These are phyloP conservation scores for Aphidius colemani DNA, from an alignment of 2,888 invertebrate genomes.

Conservation along the genomic window DNA sequence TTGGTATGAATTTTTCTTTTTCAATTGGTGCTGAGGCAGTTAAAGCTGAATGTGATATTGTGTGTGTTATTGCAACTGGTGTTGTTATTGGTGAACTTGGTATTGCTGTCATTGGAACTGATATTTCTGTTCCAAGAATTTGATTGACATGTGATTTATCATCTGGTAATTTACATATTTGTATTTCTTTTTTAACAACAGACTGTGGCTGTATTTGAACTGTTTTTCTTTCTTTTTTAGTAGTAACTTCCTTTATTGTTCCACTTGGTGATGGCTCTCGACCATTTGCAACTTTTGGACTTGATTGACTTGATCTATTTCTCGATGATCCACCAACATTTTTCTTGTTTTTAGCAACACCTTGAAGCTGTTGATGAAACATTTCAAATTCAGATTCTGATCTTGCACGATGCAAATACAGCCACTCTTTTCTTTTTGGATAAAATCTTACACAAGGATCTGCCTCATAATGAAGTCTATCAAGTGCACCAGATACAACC, in stretches of 20 bases:
- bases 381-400: constrained; percentile 72
- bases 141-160: constrained; percentile 29
- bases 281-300: constrained; percentile 53
- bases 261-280: constrained; percentile 62
- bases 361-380: constrained; percentile 72
- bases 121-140: constrained; percentile 39
- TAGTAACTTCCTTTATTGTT: constrained; percentile 54
- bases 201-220: constrained; percentile 38
- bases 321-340: constrained; percentile 55
- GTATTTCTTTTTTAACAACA: constrained; percentile 37
- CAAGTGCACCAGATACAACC: constrained; percentile 88
- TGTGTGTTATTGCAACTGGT: constrained; percentile 28
- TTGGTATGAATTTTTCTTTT: not conserved
- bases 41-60: constrained; percentile 24
- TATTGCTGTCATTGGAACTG: constrained; percentile 36
- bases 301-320: constrained; percentile 49
- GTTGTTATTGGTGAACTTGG: constrained; percentile 32
- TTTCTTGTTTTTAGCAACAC: constrained; percentile 65
- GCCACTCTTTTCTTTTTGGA: constrained; percentile 89
- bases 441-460: constrained; percentile 96
- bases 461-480: constrained; percentile 85
- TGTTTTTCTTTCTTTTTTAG: constrained; percentile 51
- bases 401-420: constrained; percentile 83
- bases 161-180: constrained; percentile 9
- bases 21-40: constrained; percentile 9